Conservation (phyloP, 2,888 invertebrate genomes). For the Norana najaformis region DNA sequence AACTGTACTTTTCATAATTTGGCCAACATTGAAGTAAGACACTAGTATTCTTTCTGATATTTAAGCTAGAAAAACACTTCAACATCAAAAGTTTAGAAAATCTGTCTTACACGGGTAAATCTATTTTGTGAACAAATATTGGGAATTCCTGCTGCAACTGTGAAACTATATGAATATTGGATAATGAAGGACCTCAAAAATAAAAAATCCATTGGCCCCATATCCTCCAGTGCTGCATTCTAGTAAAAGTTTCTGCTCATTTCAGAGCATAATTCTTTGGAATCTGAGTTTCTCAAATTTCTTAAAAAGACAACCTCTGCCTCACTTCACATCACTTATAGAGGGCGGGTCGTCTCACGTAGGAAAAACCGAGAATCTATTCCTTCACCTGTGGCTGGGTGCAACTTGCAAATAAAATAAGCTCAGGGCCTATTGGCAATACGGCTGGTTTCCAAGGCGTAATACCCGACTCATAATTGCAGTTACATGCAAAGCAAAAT, state of each 20-base stretch:
- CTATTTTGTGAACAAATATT: background rate
- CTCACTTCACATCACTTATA: too few species aligned
- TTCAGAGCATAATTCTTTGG: too few species aligned
- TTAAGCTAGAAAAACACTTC: background rate
- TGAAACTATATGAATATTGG: too few species aligned
- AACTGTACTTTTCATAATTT: background rate
- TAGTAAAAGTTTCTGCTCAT: background rate
- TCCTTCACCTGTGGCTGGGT: background rate
- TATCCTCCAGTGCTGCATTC: background rate
- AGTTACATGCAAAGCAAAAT: background rate
- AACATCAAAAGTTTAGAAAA: background rate
- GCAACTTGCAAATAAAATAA: background rate
- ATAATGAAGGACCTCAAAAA: background rate
- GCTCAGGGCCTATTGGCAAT: background rate
- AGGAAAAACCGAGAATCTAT: background rate
- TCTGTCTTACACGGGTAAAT: background rate
- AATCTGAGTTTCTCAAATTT: too few species aligned
- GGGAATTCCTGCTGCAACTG: too few species aligned
- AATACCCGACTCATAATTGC: background rate
- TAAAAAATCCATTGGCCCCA: background rate
- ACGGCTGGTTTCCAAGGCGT: background rate
- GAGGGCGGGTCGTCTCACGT: background rate
- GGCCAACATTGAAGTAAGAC: too few species aligned
- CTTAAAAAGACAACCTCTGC: too few species aligned
- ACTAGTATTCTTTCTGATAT: too few species aligned